These are phyloP conservation scores for Sminthurinus aureus DNA, from an alignment of 2,888 invertebrate genomes.

Conservation along the genomic window DNA sequence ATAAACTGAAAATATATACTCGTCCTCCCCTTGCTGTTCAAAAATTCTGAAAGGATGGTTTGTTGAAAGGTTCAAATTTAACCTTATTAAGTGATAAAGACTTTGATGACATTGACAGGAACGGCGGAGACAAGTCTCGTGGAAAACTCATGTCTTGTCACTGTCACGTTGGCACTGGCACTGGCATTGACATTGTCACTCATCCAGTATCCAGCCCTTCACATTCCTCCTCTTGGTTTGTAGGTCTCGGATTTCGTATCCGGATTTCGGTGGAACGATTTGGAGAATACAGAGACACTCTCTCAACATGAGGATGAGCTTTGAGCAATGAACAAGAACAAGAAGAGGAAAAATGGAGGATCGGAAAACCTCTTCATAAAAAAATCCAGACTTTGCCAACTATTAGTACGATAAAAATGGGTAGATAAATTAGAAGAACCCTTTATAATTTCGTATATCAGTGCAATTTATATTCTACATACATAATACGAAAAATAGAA, in stretches of 20 bases:
- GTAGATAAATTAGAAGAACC: background rate
- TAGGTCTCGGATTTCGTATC: no score
- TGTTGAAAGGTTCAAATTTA: background rate
- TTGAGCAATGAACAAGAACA: no score
- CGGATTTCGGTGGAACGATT: no score
- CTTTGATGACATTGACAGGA: background rate
- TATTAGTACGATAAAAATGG: slow-evolving; percentile 4
- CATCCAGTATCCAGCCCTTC: background rate
- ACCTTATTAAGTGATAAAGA: background rate
- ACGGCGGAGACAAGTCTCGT: background rate
- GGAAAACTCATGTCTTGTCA: no score
- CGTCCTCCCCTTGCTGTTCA: background rate
- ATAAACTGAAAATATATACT: no score
- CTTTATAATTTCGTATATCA: no score
- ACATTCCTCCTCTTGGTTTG: background rate
- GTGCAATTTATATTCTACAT: no score
- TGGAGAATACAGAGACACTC: no score
- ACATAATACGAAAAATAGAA: no score
- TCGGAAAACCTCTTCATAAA: background rate
- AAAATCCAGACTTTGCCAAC: background rate
- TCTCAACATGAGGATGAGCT: no score
- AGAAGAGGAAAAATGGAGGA: no score
- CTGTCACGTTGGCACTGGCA: background rate
- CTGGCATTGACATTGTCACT: background rate
- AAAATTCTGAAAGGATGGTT: background rate